Conservation (phyloP, 2,888 invertebrate genomes). For the Gymnoscelis rufifasciata region DNA sequence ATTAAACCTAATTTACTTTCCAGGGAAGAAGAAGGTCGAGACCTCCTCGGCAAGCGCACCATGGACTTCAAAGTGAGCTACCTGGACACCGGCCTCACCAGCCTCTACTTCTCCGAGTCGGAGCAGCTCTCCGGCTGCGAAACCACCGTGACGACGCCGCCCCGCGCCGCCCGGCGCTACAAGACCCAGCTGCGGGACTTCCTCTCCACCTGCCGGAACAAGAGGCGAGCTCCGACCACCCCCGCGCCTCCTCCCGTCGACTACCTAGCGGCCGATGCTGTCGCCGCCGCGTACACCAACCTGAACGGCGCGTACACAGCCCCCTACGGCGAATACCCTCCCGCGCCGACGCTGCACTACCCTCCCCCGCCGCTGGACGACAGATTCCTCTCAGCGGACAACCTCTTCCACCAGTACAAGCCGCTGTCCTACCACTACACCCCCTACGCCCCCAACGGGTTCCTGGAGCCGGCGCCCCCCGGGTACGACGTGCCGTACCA, state of each 20-base stretch:
- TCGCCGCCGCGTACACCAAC: slow-evolving; percentile 89
- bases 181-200: slow-evolving; percentile 96
- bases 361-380: slow-evolving; percentile 81
- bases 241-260: slow-evolving; percentile 83
- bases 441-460: slow-evolving; percentile 89
- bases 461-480: slow-evolving; percentile 85
- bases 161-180: slow-evolving; percentile 91
- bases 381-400: slow-evolving; percentile 89
- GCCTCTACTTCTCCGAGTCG: slow-evolving; percentile 92
- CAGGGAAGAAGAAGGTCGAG: slow-evolving; percentile 99
- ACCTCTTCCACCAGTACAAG: slow-evolving; percentile 93
- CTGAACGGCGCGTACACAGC: slow-evolving; percentile 88
- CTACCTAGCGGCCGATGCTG: slow-evolving; percentile 83
- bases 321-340: slow-evolving; percentile 86
- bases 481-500: slow-evolving; percentile 81
- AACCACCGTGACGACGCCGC: slow-evolving; percentile 83
- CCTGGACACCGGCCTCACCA: slow-evolving; percentile 94
- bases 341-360: slow-evolving; percentile 84
- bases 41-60: slow-evolving; percentile 96
- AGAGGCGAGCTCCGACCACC: slow-evolving; percentile 81
- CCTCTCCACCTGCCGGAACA: slow-evolving; percentile 92
- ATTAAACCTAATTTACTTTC: slow-evolving; percentile 29
- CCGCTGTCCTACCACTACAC: slow-evolving; percentile 90
- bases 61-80: slow-evolving; percentile 99
- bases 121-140: slow-evolving; percentile 85